Base-by-base conservation (phyloP, 2,113 vertebrate species). In the Pangasianodon gigas region DNA sequence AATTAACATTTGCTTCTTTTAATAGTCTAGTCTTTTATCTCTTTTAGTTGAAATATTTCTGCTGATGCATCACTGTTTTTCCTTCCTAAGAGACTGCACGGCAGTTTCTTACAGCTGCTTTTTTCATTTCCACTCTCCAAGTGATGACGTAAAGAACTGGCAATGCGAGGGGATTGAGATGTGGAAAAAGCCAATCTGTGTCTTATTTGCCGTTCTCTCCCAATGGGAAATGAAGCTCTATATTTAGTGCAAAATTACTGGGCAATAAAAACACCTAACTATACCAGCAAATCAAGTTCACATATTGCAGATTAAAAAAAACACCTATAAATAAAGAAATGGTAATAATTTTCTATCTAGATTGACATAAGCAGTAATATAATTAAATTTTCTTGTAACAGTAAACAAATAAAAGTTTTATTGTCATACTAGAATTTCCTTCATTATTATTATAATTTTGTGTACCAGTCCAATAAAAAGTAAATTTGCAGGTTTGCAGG, bases 181-280 rank as follows among this genome's bases (percentile, higher is more conserved):
- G 79, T 86, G 77, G 58, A 88, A 89, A 88, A 88, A 74, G 89
- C 58, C 51, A 90, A 83, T 88, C 90, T 93, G 91, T 89, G 85
- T 89, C 77, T 89, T 69, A 92, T 91, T 92, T 90, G 89, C 77
- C 81, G 69, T 41, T 86, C 51, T 88, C 56, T 79, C 21, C 84
- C 62, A 74, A 79, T 84, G 84, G 86, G 87, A 90, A 92, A 85
- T 60, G 69, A 84, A 88, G 65, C 13, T 88, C 84, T 92, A 92
- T 90, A 90, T 93, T 92, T 90, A 92, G 92, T 32, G 58, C 88
- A 88, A 79, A 84, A 90, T 80, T 60, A 89, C 46, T 75, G 32
- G 81, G 67, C 29, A 85, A 80, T 60, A 89, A 54, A 56, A 67
- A 14, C 58, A 86, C 24, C 21, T 46, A 65, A 79, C 11, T 83